A percentile compares a stretch with the other conserved stretches of the same genome.
phyloP scores from a whole-genome alignment of 2,888 invertebrate genomes.

The Cosmia pyralina region DNA sequence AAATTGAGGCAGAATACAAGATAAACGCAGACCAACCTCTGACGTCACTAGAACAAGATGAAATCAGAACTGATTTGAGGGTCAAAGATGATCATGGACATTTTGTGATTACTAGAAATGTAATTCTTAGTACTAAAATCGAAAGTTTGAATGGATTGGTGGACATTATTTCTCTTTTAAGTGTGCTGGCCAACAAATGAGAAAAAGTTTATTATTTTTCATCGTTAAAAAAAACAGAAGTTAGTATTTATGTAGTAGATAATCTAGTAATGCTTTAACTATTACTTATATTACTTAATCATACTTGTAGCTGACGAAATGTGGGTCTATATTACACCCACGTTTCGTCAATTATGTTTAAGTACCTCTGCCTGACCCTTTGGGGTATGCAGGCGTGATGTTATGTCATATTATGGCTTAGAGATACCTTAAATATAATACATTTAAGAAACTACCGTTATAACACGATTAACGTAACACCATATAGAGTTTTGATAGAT shows the following conservation, averaged over 20 bases:
- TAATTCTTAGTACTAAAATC: background rate
- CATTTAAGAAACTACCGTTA: background rate
- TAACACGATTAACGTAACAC: background rate
- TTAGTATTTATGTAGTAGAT: background rate
- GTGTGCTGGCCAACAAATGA: background rate
- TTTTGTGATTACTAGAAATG: background rate
- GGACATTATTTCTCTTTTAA: background rate
- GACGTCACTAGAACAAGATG: constrained; percentile 30
- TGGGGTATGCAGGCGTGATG: no score
- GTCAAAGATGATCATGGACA: constrained; percentile 5
- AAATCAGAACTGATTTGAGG: constrained; percentile 38
- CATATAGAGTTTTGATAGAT: background rate
- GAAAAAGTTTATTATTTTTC: background rate
- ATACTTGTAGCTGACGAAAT: no score
- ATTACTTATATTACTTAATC: background rate
- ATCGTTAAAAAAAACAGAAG: background rate
- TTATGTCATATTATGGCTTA: no score
- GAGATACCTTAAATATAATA: no score
- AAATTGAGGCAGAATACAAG: constrained; percentile 30
- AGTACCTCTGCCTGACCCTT: no score
- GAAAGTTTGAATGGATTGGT: background rate
- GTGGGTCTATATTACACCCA: no score
- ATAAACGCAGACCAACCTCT: constrained; percentile 29
- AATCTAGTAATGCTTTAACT: no score
- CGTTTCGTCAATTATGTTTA: no score